These are phyloP conservation scores for Schrankia costaestrigalis DNA, from an alignment of 2,888 invertebrate genomes.

Conservation along the genomic window DNA sequence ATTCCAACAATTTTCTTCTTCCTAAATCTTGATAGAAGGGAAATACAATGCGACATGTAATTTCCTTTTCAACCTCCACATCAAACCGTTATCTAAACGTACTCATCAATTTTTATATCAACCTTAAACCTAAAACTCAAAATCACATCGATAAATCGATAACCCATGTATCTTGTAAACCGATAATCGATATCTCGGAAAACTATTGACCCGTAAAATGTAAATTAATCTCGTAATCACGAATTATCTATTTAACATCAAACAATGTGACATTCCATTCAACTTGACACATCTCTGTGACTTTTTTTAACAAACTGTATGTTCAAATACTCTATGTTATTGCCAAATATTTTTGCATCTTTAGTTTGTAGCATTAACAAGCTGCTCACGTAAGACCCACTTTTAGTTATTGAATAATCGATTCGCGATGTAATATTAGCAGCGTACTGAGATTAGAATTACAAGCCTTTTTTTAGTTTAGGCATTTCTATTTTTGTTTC, in stretches of 20 bases:
- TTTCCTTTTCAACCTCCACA: no score
- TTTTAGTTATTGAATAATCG: slow-evolving; percentile 17
- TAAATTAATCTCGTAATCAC: slow-evolving; percentile 40
- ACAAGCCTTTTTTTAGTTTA: no score
- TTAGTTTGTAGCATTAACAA: slow-evolving; percentile 20
- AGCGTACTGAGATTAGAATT: neutral
- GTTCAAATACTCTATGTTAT: slow-evolving; percentile 53
- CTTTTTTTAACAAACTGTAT: slow-evolving; percentile 55
- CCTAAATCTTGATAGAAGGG: no score
- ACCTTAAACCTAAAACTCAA: slow-evolving; percentile 10
- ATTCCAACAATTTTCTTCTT: no score
- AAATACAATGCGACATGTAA: no score
- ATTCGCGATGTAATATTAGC: neutral
- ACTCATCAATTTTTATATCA: slow-evolving; percentile 17
- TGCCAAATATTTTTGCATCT: slow-evolving; percentile 34
- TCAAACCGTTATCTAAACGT: no score
- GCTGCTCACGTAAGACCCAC: slow-evolving; percentile 23
- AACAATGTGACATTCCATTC: slow-evolving; percentile 52
- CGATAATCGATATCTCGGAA: slow-evolving; percentile 21
- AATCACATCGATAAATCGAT: slow-evolving; percentile 14
- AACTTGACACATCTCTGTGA: slow-evolving; percentile 58
- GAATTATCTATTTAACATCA: slow-evolving; percentile 35
- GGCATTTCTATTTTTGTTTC: no score
- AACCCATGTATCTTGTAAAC: slow-evolving; percentile 12
- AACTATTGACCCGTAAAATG: slow-evolving; percentile 30